A percentile compares a stretch with the other conserved stretches of the same genome.
Conservation (phyloP, 2,888 invertebrate species). For the Lasioglossum zephyrum region DNA sequence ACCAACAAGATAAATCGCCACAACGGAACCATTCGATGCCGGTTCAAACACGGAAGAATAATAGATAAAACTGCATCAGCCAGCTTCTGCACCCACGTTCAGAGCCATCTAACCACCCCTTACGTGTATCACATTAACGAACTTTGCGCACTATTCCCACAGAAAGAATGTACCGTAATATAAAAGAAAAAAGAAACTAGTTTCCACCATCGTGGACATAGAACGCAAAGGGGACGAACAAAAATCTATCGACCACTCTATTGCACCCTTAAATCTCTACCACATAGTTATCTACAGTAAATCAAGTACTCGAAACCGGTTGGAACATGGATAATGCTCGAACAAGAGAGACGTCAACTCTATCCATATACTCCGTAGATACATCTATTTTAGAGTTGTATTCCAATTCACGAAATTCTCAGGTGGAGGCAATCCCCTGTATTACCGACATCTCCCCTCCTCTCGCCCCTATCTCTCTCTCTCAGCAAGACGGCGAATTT, state of each 20-base stretch:
- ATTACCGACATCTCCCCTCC: not conserved
- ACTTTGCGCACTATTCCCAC: not conserved
- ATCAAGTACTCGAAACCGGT: not conserved
- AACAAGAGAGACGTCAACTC: not conserved
- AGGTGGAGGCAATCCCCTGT: not conserved
- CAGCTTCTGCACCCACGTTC: not conserved
- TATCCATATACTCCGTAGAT: not conserved
- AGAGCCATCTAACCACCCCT: slow-evolving; percentile 19
- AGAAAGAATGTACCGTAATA: not conserved
- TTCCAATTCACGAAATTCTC: not conserved
- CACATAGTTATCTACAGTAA: not conserved
- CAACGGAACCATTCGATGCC: not conserved
- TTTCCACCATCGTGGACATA: not conserved
- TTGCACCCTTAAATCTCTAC: not conserved
- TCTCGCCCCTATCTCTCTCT: not conserved
- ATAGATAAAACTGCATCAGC: slow-evolving; percentile 16
- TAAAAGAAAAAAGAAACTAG: not conserved
- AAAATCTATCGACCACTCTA: not conserved
- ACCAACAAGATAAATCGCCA: not conserved
- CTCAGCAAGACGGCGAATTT: not conserved
- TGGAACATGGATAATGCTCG: not conserved
- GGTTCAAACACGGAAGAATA: not conserved
- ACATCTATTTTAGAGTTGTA: not conserved
- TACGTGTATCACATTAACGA: not conserved
- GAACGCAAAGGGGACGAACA: not conserved